Conservation (phyloP, 2,113 vertebrate genomes). For the Oostethus manadensis region DNA sequence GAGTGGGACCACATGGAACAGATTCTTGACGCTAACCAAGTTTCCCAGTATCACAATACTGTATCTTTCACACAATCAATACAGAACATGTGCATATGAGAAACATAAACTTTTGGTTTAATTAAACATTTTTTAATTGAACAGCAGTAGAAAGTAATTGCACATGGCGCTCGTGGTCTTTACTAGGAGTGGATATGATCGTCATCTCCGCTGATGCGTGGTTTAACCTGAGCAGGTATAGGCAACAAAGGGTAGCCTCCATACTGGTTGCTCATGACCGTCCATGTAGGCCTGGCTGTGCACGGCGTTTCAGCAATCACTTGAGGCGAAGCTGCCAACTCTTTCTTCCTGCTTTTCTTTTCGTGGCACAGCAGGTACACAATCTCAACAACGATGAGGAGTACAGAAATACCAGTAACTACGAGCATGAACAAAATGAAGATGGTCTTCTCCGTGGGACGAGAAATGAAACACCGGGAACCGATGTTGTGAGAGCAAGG, state of each 20-base stretch:
- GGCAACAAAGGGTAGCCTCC: not conserved
- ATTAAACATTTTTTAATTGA: too few species aligned
- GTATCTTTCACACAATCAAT: too few species aligned
- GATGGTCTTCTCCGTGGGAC: conserved; percentile 76
- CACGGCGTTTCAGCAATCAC: not conserved
- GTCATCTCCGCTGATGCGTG: not conserved
- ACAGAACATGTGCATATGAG: too few species aligned
- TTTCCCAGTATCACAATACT: too few species aligned
- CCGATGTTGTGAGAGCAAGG: conserved; percentile 58
- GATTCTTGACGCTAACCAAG: too few species aligned
- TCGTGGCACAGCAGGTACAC: conserved; percentile 81
- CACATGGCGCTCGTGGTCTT: conserved; percentile 1
- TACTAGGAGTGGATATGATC: conserved; percentile 1
- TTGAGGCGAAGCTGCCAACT: not conserved
- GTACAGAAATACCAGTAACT: conserved; percentile 80
- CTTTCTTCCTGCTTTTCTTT: conserved; percentile 18
- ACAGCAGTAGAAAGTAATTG: too few species aligned
- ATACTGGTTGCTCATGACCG: not conserved
- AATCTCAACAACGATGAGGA: conserved; percentile 81
- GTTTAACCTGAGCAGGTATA: not conserved
- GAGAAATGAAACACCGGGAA: conserved; percentile 82
- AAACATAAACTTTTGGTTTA: too few species aligned
- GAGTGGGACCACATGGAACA: too few species aligned
- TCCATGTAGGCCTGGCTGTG: not conserved
- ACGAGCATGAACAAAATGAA: conserved; percentile 84